Percentiles rank a stretch among this genome's conserved stretches.
Conservation (phyloP, 2,888 invertebrate genomes). For the Chloromyia formosa region DNA sequence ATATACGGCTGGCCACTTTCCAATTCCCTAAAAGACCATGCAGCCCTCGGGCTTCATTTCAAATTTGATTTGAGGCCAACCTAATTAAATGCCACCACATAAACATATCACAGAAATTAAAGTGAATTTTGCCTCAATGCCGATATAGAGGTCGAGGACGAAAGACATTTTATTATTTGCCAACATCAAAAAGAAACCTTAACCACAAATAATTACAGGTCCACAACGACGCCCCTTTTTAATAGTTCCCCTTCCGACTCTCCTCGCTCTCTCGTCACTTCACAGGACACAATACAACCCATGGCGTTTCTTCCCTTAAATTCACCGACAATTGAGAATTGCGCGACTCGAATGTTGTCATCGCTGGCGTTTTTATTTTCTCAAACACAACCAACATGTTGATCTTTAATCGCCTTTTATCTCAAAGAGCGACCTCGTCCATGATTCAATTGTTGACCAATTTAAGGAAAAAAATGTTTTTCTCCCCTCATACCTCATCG, state of each 20-base stretch:
- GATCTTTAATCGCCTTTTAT: conserved; percentile 40
- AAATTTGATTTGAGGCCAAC: neutral
- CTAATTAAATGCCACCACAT: conserved; percentile 20
- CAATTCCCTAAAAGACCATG: no score
- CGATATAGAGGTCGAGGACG: conserved; percentile 1
- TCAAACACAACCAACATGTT: conserved; percentile 22
- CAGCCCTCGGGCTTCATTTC: neutral
- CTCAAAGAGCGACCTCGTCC: conserved; percentile 22
- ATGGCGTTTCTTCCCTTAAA: conserved; percentile 6
- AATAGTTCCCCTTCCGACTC: neutral
- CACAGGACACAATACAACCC: neutral
- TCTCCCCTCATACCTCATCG: neutral
- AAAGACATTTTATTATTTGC: conserved; percentile 2
- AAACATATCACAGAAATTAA: neutral
- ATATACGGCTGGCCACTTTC: no score
- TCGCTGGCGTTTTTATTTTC: neutral
- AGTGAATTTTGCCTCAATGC: neutral
- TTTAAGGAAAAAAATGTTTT: conserved; percentile 21
- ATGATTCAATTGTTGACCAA: conserved; percentile 39
- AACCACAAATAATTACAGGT: conserved; percentile 18
- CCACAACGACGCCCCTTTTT: conserved; percentile 1
- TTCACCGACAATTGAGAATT: no score
- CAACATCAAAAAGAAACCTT: conserved; percentile 25
- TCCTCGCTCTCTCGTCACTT: neutral
- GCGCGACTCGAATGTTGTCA: no score